Conservation (phyloP, 2,113 vertebrate species). For the Poeciliopsis occidentalis region DNA sequence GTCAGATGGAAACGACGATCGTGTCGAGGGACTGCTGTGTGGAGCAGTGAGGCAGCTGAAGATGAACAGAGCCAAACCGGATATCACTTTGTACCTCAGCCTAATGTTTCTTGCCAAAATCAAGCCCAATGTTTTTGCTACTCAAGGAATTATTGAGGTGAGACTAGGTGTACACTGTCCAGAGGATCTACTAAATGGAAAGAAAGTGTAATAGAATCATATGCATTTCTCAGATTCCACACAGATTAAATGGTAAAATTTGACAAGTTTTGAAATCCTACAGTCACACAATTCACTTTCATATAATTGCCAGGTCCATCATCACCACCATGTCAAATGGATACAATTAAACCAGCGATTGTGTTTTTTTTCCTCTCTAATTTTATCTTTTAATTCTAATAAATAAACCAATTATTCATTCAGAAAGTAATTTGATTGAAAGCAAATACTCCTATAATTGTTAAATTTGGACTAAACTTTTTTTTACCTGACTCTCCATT, state of each 20-base stretch:
- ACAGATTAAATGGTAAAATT: neutral
- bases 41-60: conserved; percentile 95
- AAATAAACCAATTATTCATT: no score
- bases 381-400: no score
- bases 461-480: neutral
- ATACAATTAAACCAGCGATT: neutral
- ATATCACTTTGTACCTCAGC: conserved; percentile 91
- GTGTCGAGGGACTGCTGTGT: conserved; percentile 93
- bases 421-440: neutral
- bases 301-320: neutral
- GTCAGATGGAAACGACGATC: conserved; percentile 92
- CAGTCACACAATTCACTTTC: neutral
- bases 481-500: neutral
- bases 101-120: conserved; percentile 99
- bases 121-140: conserved; percentile 98
- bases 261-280: neutral
- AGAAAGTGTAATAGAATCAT: neutral
- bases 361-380: no score
- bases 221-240: neutral
- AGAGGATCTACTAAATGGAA: neutral
- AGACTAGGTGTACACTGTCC: neutral
- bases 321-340: neutral
- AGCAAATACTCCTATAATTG: neutral
- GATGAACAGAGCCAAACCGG: conserved; percentile 93
- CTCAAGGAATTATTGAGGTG: conserved; percentile 97